A percentile compares a stretch with the other conserved stretches of the same genome.
phyloP scores from a whole-genome alignment of 2,113 vertebrate species.

The Butorides virescens region DNA sequence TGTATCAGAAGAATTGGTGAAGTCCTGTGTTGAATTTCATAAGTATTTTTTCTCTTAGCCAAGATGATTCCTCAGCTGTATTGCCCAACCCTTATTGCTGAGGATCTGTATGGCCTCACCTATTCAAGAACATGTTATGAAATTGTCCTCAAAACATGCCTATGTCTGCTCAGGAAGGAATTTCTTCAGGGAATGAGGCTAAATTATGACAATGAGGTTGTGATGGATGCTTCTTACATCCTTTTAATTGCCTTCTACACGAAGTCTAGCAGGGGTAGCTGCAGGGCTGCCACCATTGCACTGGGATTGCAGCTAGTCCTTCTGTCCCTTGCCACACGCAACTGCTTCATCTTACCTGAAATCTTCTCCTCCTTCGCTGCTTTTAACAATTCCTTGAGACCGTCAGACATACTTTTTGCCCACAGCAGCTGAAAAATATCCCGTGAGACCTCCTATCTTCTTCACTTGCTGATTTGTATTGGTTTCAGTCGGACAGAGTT shows the following conservation, averaged over 20 bases:
- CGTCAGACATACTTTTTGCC: neutral
- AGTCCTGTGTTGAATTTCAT: neutral
- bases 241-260: neutral
- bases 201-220: neutral
- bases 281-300: rapidly evolving
- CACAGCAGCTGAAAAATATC: neutral
- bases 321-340: neutral
- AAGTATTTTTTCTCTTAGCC: neutral
- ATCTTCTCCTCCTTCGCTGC: neutral
- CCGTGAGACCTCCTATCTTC: neutral
- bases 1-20: neutral
- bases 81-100: rapidly evolving
- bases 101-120: rapidly evolving
- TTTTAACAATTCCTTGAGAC: neutral
- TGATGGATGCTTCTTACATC: neutral
- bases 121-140: rapidly evolving
- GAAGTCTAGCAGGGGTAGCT: neutral
- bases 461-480: neutral
- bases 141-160: neutral
- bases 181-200: neutral
- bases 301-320: neutral
- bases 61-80: neutral
- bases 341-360: neutral
- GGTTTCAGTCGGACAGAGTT: neutral
- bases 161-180: neutral